phyloP scores from a whole-genome alignment of 2,888 invertebrate species.

The Chymomyza amoena region DNA sequence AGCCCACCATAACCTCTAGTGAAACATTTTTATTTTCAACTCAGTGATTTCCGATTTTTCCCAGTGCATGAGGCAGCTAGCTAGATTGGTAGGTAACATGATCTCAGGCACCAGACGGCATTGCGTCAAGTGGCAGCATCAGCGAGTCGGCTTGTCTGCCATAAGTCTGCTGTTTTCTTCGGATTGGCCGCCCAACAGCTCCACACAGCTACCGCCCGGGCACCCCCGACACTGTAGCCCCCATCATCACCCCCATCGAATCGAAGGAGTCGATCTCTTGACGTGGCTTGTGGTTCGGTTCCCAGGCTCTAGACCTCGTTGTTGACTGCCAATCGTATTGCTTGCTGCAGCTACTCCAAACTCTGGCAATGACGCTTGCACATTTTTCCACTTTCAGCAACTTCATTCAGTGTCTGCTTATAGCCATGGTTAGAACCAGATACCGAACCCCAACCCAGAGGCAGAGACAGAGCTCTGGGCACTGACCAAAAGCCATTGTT shows the following conservation, averaged over 20 bases:
- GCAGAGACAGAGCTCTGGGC: too few relatives aligned
- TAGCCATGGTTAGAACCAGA: constrained; percentile 9
- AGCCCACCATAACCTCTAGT: too few relatives aligned
- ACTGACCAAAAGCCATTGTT: constrained; percentile 42
- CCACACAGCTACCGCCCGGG: neutral
- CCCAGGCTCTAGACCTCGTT: constrained; percentile 39
- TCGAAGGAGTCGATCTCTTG: constrained; percentile 8
- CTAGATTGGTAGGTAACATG: constrained; percentile 23
- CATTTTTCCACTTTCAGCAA: constrained; percentile 33
- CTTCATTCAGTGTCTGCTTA: constrained; percentile 26
- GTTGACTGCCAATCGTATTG: constrained; percentile 50
- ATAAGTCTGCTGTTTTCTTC: constrained; percentile 49
- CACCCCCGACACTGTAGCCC: too few relatives aligned
- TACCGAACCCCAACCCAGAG: neutral
- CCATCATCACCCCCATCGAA: neutral
- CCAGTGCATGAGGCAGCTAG: constrained; percentile 20
- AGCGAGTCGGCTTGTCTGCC: constrained; percentile 66
- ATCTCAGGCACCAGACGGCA: constrained; percentile 63
- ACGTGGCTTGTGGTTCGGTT: constrained; percentile 42
- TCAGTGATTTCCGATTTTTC: neutral
- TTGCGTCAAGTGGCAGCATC: constrained; percentile 73
- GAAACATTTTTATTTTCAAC: too few relatives aligned
- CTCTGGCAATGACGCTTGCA: constrained; percentile 64
- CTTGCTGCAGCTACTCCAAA: constrained; percentile 51
- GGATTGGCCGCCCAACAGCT: neutral